Percentiles rank a stretch among this genome's conserved stretches.
Evolutionary conservation across 2,888 invertebrate genomes (phyloP).

Genomic region (Tetanocera ferruginea): DNA sequence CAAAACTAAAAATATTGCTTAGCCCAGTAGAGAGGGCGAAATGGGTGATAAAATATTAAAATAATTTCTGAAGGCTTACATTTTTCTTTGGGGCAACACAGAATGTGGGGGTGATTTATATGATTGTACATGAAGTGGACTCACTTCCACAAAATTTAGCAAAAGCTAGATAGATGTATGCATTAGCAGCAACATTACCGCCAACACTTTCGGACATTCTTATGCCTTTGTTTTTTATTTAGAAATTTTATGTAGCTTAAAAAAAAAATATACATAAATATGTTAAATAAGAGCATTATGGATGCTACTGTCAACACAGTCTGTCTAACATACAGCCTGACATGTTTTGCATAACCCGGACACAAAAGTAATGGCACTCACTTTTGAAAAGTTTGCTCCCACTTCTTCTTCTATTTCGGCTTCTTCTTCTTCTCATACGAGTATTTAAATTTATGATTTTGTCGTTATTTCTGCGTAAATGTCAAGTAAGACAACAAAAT

Average conservation of each 20-base stretch:
- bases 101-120: too few species aligned
- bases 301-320: neutral
- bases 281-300: neutral
- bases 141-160: neutral
- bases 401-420: too few species aligned
- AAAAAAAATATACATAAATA: neutral
- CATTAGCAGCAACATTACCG: neutral
- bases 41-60: too few species aligned
- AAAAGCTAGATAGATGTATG: neutral
- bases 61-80: too few species aligned
- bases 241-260: neutral
- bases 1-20: too few species aligned
- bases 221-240: neutral
- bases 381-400: neutral
- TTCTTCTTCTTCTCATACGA: neutral
- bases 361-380: neutral
- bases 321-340: neutral
- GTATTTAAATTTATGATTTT: slow-evolving; percentile 6
- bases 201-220: slow-evolving; percentile 6
- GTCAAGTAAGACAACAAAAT: neutral
- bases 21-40: too few species aligned
- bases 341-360: neutral
- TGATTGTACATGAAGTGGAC: too few species aligned
- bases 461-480: slow-evolving; percentile 8
- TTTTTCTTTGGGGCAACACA: too few species aligned